Conservation (phyloP, 2,797 vertebrate genomes). For the Simalia tracyae region DNA sequence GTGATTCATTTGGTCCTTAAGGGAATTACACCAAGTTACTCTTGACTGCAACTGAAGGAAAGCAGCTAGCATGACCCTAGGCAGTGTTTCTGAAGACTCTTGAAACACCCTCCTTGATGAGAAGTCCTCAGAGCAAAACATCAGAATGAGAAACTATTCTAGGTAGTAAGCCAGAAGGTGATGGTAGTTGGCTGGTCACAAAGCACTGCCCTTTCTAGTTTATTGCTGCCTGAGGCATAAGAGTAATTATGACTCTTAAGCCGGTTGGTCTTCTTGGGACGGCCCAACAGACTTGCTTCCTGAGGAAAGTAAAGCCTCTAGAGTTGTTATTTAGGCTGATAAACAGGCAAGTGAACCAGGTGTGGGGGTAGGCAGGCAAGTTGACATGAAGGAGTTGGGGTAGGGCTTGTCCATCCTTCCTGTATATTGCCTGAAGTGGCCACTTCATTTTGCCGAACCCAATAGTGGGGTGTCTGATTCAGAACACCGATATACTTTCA, state of each 20-base stretch:
- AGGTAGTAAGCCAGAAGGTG: neutral
- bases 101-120: neutral
- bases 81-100: neutral
- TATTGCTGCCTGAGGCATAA: neutral
- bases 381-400: neutral
- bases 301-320: neutral
- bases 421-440: neutral
- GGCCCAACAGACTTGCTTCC: neutral
- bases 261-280: neutral
- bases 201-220: neutral
- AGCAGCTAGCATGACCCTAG: neutral
- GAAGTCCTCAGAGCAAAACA: neutral
- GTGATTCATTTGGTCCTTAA: neutral
- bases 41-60: neutral
- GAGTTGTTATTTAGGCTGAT: neutral
- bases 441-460: neutral
- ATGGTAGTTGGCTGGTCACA: neutral
- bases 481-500: neutral
- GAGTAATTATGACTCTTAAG: neutral
- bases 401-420: neutral
- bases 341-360: neutral
- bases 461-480: neutral
- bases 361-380: neutral
- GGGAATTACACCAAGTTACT: neutral
- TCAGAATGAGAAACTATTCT: neutral